A percentile compares a stretch with the other conserved stretches of the same genome.
These are phyloP conservation scores for Pachymerium ferrugineum DNA, from an alignment of 2,888 invertebrate species.

Conservation along the genomic window DNA sequence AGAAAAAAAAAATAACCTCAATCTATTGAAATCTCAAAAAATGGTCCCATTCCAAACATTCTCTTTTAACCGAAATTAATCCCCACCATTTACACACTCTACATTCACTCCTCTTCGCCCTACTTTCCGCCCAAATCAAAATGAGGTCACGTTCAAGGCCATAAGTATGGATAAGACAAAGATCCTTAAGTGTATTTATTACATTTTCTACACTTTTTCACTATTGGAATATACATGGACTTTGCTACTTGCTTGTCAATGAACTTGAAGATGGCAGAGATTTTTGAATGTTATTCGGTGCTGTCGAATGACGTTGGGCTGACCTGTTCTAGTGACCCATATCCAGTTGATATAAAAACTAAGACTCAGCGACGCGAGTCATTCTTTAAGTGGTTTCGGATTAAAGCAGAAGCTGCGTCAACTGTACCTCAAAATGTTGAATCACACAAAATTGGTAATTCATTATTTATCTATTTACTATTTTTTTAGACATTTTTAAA, in stretches of 20 bases:
- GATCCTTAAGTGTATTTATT: too few relatives aligned
- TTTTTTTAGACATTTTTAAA: background rate
- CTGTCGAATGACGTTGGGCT: background rate
- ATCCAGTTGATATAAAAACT: background rate
- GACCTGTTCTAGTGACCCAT: slow-evolving; percentile 24
- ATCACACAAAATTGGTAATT: background rate
- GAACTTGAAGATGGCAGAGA: too few relatives aligned
- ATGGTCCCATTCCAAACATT: background rate
- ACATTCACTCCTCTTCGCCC: background rate
- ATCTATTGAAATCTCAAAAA: background rate
- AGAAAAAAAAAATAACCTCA: background rate
- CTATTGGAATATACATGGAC: background rate
- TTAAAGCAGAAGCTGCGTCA: background rate
- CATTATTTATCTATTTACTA: background rate
- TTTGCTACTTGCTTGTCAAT: background rate
- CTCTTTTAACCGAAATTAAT: slow-evolving; percentile 14
- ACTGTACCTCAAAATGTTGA: background rate
- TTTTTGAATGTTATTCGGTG: background rate
- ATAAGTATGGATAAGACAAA: background rate
- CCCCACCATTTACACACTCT: background rate
- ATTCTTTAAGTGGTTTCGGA: slow-evolving; percentile 13
- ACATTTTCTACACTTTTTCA: slow-evolving; percentile 11
- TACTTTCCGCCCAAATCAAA: background rate
- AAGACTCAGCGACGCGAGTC: slow-evolving; percentile 1
- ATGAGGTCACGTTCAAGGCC: slow-evolving; percentile 6